phyloP scores from a whole-genome alignment of 1,140 invertebrate species.

The Lasioglossum baleicum region DNA sequence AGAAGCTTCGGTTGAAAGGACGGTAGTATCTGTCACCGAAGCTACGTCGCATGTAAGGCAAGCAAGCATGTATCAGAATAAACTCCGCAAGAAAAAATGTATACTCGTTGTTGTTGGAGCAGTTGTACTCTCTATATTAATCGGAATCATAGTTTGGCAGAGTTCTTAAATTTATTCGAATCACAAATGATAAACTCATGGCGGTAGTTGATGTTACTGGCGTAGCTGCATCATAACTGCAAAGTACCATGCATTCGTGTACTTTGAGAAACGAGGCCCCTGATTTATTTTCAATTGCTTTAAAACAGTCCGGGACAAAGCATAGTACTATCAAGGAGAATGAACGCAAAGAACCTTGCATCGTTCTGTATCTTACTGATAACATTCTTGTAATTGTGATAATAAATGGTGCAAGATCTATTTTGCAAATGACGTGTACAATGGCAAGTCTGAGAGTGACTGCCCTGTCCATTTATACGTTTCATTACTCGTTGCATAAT shows the following conservation, averaged over 20 bases:
- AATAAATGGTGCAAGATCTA: conserved; percentile 54
- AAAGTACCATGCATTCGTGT: conserved; percentile 21
- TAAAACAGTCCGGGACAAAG: conserved; percentile 12
- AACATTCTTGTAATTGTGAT: conserved; percentile 53
- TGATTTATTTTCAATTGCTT: conserved; percentile 39
- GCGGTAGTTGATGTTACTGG: conserved; percentile 35
- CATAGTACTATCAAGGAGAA: conserved; percentile 28
- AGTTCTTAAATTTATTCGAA: conserved; percentile 57
- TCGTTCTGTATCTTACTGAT: conserved; percentile 38
- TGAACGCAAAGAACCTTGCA: conserved; percentile 33
- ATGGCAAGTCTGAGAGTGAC: conserved; percentile 41
- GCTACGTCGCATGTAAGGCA: conserved; percentile 89
- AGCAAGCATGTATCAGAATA: conserved; percentile 92
- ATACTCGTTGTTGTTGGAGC: conserved; percentile 85
- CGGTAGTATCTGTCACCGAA: conserved; percentile 91
- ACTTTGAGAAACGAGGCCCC: conserved; percentile 15
- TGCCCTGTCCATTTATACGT: conserved; percentile 63
- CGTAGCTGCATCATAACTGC: conserved; percentile 23
- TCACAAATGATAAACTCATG: neutral
- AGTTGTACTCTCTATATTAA: conserved; percentile 86
- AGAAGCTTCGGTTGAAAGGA: conserved; percentile 95
- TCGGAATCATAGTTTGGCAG: conserved; percentile 84
- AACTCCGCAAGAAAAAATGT: conserved; percentile 92
- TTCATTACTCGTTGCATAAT: conserved; percentile 59
- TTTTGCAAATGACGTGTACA: conserved; percentile 50